phyloP scores from a whole-genome alignment of 1,140 invertebrate species.

The Panagrolaimus sp. region DNA sequence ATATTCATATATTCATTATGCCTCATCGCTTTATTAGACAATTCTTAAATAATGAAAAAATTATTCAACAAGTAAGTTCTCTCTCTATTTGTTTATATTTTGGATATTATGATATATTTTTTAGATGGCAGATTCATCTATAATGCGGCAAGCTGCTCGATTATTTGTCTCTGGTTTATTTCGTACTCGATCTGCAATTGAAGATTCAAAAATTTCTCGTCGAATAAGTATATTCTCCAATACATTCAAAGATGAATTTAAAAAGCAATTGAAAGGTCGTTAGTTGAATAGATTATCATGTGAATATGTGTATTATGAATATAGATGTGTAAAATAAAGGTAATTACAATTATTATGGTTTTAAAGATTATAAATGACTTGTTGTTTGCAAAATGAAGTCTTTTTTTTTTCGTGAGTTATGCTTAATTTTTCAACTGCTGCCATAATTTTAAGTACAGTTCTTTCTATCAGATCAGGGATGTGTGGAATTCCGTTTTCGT shows the following conservation, averaged over 20 bases:
- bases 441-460: too few species aligned
- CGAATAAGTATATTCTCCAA: not conserved
- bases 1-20: conserved; percentile 9
- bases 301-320: too few species aligned
- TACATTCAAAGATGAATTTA: conserved; percentile 25
- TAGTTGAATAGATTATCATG: not conserved
- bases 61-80: conserved; percentile 24
- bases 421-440: too few species aligned
- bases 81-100: not conserved
- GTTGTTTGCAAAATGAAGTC: too few species aligned
- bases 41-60: conserved; percentile 24
- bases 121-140: conserved; percentile 23
- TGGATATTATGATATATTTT: not conserved
- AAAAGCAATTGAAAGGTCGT: conserved; percentile 16
- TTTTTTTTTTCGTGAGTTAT: too few species aligned
- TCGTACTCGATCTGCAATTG: not conserved
- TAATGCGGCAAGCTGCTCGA: conserved; percentile 18
- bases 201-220: not conserved
- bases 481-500: too few species aligned
- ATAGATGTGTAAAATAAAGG: too few species aligned
- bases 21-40: conserved; percentile 17
- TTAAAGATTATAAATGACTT: too few species aligned
- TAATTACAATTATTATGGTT: not conserved
- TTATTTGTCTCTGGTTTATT: conserved; percentile 16
- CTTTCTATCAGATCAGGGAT: too few species aligned